Base-by-base conservation (phyloP, 2,113 vertebrate species). In the Oophaga pumilio region DNA sequence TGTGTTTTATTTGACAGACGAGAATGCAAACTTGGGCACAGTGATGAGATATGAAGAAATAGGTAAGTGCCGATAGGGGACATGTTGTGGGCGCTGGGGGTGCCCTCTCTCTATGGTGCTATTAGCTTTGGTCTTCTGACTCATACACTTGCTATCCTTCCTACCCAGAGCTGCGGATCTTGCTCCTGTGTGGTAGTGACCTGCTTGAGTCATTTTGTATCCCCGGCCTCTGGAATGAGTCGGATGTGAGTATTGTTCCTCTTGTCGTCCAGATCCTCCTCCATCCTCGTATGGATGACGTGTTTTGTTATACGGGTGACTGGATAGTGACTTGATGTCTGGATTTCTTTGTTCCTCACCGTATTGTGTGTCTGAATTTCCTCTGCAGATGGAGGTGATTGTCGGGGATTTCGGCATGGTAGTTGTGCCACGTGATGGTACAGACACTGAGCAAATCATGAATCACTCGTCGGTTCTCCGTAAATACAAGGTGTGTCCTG, bases 171-270 rank as follows among this genome's bases (percentile, higher is more conserved):
- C 95, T 99, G 79, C 97, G 98, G 87, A 99, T 99, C 96, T 91
- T 99, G 92, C 95, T 99, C 91, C 95, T 99, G 90, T 99, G 98
- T 85, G 98, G 98, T 88, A 99, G 98, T 5, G 98, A 99, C 91
- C 96, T 99, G 64, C 95, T 99, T 92, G 98, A 99, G 89, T 99
- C 98, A 82, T 99, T 99, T 96, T 98, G 97, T 92, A 99, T 99
- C 93, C 98, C 98, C 0, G 98, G 98, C 52, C 96, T 99, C 89
- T 99, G 98, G 98, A 99, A 99, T 0, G 97, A 99, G 93, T 97
- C 96, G 17, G 98, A 99, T 62, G 98, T 99, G 94, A 98, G 98
- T 96, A 3, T 14, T 49, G 15, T 1, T 59, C 74, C n/a, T 15
- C 8, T 18, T 83, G 56, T 76, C 12, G 76, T 73, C 83, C 6